These are phyloP conservation scores for Ianthella basta DNA, from an alignment of 37 sponge, comb jelly and placozoan species.

Conservation along the genomic window DNA sequence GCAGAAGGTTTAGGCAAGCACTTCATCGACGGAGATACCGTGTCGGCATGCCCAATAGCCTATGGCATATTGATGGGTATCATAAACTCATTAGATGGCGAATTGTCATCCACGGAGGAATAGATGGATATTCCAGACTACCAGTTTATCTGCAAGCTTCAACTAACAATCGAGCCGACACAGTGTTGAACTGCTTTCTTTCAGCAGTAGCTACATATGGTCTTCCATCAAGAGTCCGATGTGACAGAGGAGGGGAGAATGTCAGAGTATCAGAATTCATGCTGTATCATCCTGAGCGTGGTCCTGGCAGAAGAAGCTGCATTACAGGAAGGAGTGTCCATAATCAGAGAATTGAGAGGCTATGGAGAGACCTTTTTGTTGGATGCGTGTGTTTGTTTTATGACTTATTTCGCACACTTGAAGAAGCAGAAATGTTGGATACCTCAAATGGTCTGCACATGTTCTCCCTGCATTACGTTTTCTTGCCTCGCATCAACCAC, in stretches of 20 bases:
- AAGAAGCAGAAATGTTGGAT: slow-evolving; percentile 19
- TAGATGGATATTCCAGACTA: slow-evolving; percentile 57
- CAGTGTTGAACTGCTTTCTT: slow-evolving; percentile 41
- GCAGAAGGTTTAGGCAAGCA: not conserved
- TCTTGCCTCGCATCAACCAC: slow-evolving; percentile 34
- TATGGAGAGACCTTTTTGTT: slow-evolving; percentile 62
- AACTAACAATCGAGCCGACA: slow-evolving; percentile 41
- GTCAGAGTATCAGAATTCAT: slow-evolving; percentile 56
- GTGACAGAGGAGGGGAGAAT: slow-evolving; percentile 72
- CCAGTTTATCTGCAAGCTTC: slow-evolving; percentile 48
- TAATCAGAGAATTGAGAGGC: slow-evolving; percentile 62
- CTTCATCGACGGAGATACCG: slow-evolving; percentile 31
- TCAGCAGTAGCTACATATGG: slow-evolving; percentile 39
- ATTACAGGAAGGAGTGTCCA: slow-evolving; percentile 66
- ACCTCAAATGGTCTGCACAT: slow-evolving; percentile 30
- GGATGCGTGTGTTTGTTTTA: slow-evolving; percentile 47
- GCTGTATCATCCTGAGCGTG: slow-evolving; percentile 59
- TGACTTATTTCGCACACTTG: slow-evolving; percentile 23
- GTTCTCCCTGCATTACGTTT: slow-evolving; percentile 45
- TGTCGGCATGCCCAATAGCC: slow-evolving; percentile 34
- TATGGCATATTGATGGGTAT: slow-evolving; percentile 38
- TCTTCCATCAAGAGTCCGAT: slow-evolving; percentile 58
- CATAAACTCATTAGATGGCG: slow-evolving; percentile 50
- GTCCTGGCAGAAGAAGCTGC: slow-evolving; percentile 42
- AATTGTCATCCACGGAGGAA: slow-evolving; percentile 57